Conservation (phyloP, 2,888 invertebrate species). For the Eilema sororculum region DNA sequence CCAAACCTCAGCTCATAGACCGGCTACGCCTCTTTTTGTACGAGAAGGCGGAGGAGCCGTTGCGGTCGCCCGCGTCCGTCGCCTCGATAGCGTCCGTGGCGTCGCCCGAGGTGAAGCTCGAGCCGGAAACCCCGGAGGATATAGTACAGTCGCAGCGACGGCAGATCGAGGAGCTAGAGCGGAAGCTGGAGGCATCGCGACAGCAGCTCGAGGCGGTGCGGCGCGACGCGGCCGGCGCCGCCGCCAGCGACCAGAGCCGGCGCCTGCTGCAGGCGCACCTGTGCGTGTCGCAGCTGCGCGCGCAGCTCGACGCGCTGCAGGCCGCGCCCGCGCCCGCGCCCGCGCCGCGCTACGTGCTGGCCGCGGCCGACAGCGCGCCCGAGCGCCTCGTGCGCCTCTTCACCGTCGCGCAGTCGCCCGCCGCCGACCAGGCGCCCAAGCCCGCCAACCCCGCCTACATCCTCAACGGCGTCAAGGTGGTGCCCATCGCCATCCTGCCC, state of each 20-base stretch:
- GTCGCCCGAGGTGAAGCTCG: constrained; percentile 70
- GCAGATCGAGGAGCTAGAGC: constrained; percentile 95
- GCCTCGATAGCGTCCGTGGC: constrained; percentile 68
- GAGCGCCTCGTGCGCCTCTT: constrained; percentile 73
- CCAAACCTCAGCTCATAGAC: constrained; percentile 98
- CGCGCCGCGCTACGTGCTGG: constrained; percentile 76
- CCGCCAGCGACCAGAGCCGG: constrained; percentile 80
- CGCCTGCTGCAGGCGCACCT: constrained; percentile 89
- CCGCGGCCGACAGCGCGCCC: constrained; percentile 70
- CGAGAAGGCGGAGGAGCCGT: constrained; percentile 82
- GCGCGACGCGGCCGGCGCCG: constrained; percentile 85
- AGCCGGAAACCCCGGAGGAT: constrained; percentile 88
- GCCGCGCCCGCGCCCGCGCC: constrained; percentile 69
- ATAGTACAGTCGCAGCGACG: constrained; percentile 93
- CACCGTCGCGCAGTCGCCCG: constrained; percentile 79
- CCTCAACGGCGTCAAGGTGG: constrained; percentile 88
- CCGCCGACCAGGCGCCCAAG: constrained; percentile 59
- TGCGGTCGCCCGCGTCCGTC: constrained; percentile 76
- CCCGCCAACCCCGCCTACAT: constrained; percentile 86
- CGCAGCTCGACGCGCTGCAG: constrained; percentile 89
- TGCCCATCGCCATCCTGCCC: constrained; percentile 83
- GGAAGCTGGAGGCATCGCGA: constrained; percentile 92
- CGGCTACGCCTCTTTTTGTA: constrained; percentile 92
- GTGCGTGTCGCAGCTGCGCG: constrained; percentile 83
- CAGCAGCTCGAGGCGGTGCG: constrained; percentile 91